Evolutionary conservation across 2,113 vertebrate species (phyloP), one percentile per base, ranked within the genome.

Genomic region (Triplophysa rosa): DNA sequence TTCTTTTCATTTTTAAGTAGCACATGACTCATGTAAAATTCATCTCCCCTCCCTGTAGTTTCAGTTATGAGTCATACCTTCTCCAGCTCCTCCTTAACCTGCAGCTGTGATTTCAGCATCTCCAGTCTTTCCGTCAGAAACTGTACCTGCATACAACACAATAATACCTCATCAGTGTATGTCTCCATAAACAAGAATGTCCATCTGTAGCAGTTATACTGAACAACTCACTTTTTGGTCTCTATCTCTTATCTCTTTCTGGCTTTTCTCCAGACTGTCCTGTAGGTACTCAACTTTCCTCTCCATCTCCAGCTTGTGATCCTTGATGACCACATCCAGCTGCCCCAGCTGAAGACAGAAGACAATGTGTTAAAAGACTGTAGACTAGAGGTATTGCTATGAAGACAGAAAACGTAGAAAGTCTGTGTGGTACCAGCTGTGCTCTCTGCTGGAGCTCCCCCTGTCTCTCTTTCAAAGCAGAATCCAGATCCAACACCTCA

Each of bases 391-490:
- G 0, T 23, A 33, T 24, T 19, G 2, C 8, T 14, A 56, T 21
- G 26, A 74, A 58, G 64, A 23, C 70, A 72, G 68, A 19, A 21
- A 49, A 45, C n/a, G 47, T 24, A 67, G 66, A 63, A 40, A 77
- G 42, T 67, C 64, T 71, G 61, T 66, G 33, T 37, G 26, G 81
- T 88, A 99, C 97, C 94, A 97, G 95, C 87, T 93, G 91, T 73
- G 94, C 95, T 91, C 97, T 94, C 88, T 97, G 95, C 79, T 96
- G 96, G 80, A 99, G 92, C 88, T 98, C 96, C 93, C 95, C 96
- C 63, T 97, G 96, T 86, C 96, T 94, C 81, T 98, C 96, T 87
- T 95, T 96, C 81, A 98, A 87, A 8, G 93, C 92, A 66, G 88
- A 93, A 85, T 98, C 94, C 95, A 97, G 90, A 85, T 95, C 94